phyloP scores from a whole-genome alignment of 2,797 vertebrate species.

The Decapterus maruadsi region DNA sequence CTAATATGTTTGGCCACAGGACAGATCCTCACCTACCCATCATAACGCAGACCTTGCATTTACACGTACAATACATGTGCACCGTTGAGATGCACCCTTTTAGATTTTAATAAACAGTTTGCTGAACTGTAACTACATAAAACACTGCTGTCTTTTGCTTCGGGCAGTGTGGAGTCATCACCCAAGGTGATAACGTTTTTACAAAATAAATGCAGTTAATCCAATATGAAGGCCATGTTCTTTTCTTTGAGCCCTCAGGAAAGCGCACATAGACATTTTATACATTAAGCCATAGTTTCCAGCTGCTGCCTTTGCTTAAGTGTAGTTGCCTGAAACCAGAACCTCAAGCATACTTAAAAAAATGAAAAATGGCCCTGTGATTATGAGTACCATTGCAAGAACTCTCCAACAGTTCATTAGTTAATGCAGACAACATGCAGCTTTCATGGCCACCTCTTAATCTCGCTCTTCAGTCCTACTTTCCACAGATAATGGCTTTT shows the following conservation, averaged over 20 bases:
- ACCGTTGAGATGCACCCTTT: constrained; percentile 36
- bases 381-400: background rate
- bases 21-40: constrained; percentile 34
- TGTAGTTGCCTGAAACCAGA: background rate
- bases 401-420: background rate
- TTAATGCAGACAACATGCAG: background rate
- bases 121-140: constrained; percentile 54
- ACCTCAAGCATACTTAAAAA: background rate
- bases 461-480: background rate
- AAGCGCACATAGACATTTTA: background rate
- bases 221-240: constrained; percentile 40
- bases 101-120: constrained; percentile 52
- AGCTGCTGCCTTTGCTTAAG: background rate
- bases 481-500: background rate
- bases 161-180: constrained; percentile 65
- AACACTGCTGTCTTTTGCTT: constrained; percentile 71
- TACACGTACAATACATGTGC: constrained; percentile 37
- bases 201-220: constrained; percentile 79
- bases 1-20: constrained; percentile 23
- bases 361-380: background rate
- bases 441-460: no score
- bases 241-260: constrained; percentile 34
- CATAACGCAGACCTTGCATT: constrained; percentile 32
- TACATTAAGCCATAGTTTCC: no score
- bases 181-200: constrained; percentile 77